These are phyloP conservation scores for Oryzias dopingdopingensis DNA, from an alignment of 2,797 vertebrate species.

Conservation along the genomic window DNA sequence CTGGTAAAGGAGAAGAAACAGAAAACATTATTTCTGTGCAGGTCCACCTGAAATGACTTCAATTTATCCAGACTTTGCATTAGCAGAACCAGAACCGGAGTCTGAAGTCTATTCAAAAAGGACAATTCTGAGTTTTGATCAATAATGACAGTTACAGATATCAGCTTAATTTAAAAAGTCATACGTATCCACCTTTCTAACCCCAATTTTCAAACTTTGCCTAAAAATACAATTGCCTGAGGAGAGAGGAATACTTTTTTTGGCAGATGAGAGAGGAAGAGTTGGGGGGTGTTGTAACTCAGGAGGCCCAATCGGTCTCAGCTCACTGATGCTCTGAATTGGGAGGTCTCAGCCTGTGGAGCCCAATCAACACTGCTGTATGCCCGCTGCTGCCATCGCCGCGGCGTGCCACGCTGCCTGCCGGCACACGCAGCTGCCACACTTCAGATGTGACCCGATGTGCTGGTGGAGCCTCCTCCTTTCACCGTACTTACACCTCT, in stretches of 20 bases:
- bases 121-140: too few species aligned
- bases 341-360: slow-evolving; percentile 79
- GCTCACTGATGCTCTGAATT: slow-evolving; percentile 82
- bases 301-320: slow-evolving; percentile 79
- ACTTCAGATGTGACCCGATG: slow-evolving; percentile 31
- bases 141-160: too few species aligned
- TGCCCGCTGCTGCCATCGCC: slow-evolving; percentile 52
- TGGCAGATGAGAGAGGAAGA: slow-evolving; percentile 67
- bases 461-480: slow-evolving; percentile 30
- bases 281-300: slow-evolving; percentile 75
- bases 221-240: slow-evolving; percentile 62
- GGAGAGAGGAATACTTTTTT: slow-evolving; percentile 64
- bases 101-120: too few species aligned
- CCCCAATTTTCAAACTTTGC: slow-evolving; percentile 49
- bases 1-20: slow-evolving; percentile 41
- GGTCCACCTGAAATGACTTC: too few species aligned
- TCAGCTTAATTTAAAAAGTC: slow-evolving; percentile 9
- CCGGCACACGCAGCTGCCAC: slow-evolving; percentile 46
- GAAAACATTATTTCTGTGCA: background rate
- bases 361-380: slow-evolving; percentile 75
- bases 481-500: slow-evolving; percentile 29
- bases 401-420: slow-evolving; percentile 37
- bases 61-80: too few species aligned
- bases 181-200: slow-evolving; percentile 26
- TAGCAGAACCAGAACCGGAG: too few species aligned